Evolutionary conservation across 2,797 vertebrate species (phyloP).

Genomic region (Otus scops): DNA sequence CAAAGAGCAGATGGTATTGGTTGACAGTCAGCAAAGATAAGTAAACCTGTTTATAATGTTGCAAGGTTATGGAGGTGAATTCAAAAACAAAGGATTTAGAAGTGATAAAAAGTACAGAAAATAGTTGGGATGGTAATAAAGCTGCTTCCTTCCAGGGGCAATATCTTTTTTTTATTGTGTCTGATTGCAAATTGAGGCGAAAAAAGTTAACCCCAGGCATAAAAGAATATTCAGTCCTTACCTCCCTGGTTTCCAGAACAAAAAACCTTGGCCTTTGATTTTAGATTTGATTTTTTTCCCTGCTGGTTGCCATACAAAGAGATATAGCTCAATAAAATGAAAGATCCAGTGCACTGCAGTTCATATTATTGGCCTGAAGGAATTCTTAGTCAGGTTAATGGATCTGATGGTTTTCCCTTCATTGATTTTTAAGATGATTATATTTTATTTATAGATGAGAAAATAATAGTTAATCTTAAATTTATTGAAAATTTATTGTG

Average conservation of each 20-base stretch:
- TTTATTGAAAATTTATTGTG: constrained; percentile 77
- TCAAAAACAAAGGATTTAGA: constrained; percentile 80
- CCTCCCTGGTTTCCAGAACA: constrained; percentile 74
- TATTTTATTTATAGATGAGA: constrained; percentile 88
- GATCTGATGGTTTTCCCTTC: constrained; percentile 82
- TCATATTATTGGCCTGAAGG: constrained; percentile 85
- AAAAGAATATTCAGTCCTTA: constrained; percentile 77
- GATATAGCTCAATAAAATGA: constrained; percentile 91
- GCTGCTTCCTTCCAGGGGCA: constrained; percentile 78
- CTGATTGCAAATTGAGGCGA: constrained; percentile 88
- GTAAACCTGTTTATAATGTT: constrained; percentile 58
- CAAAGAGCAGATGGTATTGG: constrained; percentile 67
- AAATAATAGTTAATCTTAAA: constrained; percentile 81
- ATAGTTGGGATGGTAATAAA: constrained; percentile 82
- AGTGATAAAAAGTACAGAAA: constrained; percentile 80
- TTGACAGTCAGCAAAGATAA: constrained; percentile 68
- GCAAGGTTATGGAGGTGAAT: constrained; percentile 75
- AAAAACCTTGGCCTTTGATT: constrained; percentile 82
- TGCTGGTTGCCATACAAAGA: constrained; percentile 82
- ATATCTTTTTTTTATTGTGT: constrained; percentile 78
- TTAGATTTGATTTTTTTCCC: constrained; percentile 82
- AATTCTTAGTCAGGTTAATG: constrained; percentile 83
- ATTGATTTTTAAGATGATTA: constrained; percentile 92
- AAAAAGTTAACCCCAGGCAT: constrained; percentile 83
- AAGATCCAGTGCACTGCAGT: constrained; percentile 77